These are phyloP conservation scores for Wiebesia pumilae DNA, from an alignment of 1,140 invertebrate genomes.

Conservation along the genomic window DNA sequence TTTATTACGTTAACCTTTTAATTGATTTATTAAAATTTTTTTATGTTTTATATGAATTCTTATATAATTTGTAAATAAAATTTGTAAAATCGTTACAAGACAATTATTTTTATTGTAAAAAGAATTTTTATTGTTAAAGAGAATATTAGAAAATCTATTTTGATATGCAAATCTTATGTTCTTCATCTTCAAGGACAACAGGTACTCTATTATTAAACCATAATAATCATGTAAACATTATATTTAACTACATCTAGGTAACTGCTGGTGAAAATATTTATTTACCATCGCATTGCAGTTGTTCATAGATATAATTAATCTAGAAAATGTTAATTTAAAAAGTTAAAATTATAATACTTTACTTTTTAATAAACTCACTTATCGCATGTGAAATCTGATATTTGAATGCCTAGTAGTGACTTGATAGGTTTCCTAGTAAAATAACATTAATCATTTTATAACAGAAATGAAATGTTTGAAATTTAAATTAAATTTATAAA, in stretches of 20 bases:
- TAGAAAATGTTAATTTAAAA: background rate
- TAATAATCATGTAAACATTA: constrained; percentile 1
- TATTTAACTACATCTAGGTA: constrained; percentile 4
- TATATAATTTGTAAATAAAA: too few relatives aligned
- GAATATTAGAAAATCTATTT: background rate
- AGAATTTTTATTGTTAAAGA: background rate
- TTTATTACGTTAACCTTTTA: too few relatives aligned
- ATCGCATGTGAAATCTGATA: constrained; percentile 73
- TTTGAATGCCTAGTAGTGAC: constrained; percentile 58
- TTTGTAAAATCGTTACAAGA: too few relatives aligned
- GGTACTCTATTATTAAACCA: background rate
- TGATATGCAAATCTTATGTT: background rate
- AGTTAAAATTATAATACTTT: constrained; percentile 23
- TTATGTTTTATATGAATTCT: too few relatives aligned
- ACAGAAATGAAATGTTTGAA: constrained; percentile 7
- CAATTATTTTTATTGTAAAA: too few relatives aligned
- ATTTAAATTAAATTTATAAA: constrained; percentile 36
- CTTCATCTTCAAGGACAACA: constrained; percentile 28
- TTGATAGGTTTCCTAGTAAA: constrained; percentile 59
- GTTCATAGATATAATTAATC: background rate
- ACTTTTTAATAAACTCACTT: constrained; percentile 68
- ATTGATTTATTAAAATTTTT: too few relatives aligned
- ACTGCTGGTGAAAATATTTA: background rate
- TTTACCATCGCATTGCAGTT: background rate
- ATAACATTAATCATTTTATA: constrained; percentile 34